A percentile compares a stretch with the other conserved stretches of the same genome.
These are phyloP conservation scores for Stenchaetothrips biformis DNA, from an alignment of 2,888 invertebrate species.

Conservation along the genomic window DNA sequence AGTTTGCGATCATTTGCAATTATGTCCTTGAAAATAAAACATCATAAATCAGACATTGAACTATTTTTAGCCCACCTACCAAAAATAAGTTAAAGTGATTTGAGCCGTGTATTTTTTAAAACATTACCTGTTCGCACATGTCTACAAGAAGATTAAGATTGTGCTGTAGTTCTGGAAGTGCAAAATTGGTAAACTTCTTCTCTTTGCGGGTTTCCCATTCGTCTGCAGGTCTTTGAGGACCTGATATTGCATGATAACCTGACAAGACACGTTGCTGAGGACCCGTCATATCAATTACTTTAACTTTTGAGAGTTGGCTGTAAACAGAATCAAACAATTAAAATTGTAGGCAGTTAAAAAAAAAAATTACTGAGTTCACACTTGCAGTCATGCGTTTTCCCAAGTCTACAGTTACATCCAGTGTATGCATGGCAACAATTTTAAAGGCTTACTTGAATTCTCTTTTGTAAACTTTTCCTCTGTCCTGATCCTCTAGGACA, in stretches of 20 bases:
- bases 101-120: slow-evolving; percentile 5
- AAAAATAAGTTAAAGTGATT: not conserved
- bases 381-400: too few species aligned
- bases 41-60: not conserved
- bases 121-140: slow-evolving; percentile 84
- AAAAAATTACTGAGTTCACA: not conserved
- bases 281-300: slow-evolving; percentile 99
- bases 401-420: too few species aligned
- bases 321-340: slow-evolving; percentile 30
- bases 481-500: slow-evolving; percentile 73
- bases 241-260: slow-evolving; percentile 85
- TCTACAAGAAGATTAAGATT: slow-evolving; percentile 88
- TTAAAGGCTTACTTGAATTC: slow-evolving; percentile 39
- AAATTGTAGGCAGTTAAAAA: not conserved
- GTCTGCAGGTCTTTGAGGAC: slow-evolving; percentile 54
- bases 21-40: slow-evolving; percentile 60
- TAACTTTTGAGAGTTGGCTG: slow-evolving; percentile 75
- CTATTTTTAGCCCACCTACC: too few species aligned
- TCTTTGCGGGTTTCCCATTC: slow-evolving; percentile 55
- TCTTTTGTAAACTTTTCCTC: slow-evolving; percentile 37
- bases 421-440: slow-evolving; percentile 24
- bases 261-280: slow-evolving; percentile 86
- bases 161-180: slow-evolving; percentile 84
- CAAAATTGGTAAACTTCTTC: slow-evolving; percentile 61
- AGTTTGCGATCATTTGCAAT: slow-evolving; percentile 76